Evolutionary conservation across 1,140 invertebrate species (phyloP), one percentile per base, ranked within the genome.

Genomic region (Galendromus occidentalis): DNA sequence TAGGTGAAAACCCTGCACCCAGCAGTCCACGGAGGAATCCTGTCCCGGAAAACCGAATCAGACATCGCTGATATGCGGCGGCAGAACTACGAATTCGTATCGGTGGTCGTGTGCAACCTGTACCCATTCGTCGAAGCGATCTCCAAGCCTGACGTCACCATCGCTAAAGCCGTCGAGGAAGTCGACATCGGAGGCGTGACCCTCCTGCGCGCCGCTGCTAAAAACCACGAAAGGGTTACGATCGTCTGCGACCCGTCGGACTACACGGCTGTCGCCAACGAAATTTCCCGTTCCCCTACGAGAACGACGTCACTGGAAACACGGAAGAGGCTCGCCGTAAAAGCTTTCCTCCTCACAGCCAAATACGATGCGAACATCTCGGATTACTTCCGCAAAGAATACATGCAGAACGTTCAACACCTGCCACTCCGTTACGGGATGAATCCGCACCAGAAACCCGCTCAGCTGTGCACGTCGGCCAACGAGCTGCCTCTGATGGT

Each of bases 401-500:
- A 88, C 73, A 86, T 87, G 2, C 72, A 78, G 0, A 85, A 84
- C 7, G 78, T 81, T 0, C 85, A 88, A 0, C 90, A 93, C 71
- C 70, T 94, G 29, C 83, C 86, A 7, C 76, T 96, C 18, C 81
- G 92, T 69, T 98, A 98, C 78, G 93, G 91, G 68, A 96, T 95
- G 87, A 98, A 98, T 77, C 93, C 93, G 0, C 93, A 98, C 74
- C 93, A 98, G 74, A 93, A 91, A 73, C 90, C 91, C 2, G 94
- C 94, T 0, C 91, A 97, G 73, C 77, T 98, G 0, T 93, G 84
- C 74, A 93, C 90, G 0, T 86, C 83, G 7, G 74, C 85, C 17
- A 77, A 84, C 20, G 80, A 86, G 51, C 78, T 98, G 51, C 95
- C 95, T 0, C 73, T 98, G 1, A 87, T 65, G 69, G 90, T 96